Conservation (phyloP, 2,888 invertebrate genomes). For the Cephus runcator region DNA sequence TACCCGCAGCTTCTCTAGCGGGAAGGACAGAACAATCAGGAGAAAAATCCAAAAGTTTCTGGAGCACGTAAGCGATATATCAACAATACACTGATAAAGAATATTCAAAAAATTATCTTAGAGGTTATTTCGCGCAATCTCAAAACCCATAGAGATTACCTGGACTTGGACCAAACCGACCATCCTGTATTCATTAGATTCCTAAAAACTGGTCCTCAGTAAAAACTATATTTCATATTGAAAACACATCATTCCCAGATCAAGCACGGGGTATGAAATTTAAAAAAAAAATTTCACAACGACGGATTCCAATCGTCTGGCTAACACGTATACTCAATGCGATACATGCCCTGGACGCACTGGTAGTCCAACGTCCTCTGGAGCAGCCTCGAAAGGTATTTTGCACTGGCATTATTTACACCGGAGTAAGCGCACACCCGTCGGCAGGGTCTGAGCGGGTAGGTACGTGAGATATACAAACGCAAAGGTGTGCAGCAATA, state of each 20-base stretch:
- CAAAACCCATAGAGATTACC: background rate
- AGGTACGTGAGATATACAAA: conserved; percentile 21
- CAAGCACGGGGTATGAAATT: background rate
- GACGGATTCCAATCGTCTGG: background rate
- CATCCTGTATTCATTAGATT: too few species aligned
- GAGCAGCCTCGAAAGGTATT: conserved; percentile 55
- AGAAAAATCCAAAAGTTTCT: background rate
- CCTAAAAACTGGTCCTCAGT: background rate
- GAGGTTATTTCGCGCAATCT: background rate
- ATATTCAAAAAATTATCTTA: background rate
- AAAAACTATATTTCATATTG: background rate
- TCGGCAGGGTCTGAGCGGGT: conserved; percentile 22
- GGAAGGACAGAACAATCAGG: background rate
- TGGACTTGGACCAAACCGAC: background rate
- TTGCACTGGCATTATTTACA: conserved; percentile 51
- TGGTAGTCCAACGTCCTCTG: conserved; percentile 50
- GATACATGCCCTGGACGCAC: conserved; percentile 16
- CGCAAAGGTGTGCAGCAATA: conserved; percentile 1
- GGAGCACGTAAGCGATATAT: background rate
- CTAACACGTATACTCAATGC: background rate
- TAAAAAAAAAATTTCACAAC: background rate
- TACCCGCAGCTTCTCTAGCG: background rate
- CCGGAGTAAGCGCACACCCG: conserved; percentile 43
- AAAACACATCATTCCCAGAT: background rate
- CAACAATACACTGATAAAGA: background rate